These are phyloP conservation scores for Microcebus griseorufus DNA, from an alignment of 2,113 vertebrate genomes.

Conservation along the genomic window DNA sequence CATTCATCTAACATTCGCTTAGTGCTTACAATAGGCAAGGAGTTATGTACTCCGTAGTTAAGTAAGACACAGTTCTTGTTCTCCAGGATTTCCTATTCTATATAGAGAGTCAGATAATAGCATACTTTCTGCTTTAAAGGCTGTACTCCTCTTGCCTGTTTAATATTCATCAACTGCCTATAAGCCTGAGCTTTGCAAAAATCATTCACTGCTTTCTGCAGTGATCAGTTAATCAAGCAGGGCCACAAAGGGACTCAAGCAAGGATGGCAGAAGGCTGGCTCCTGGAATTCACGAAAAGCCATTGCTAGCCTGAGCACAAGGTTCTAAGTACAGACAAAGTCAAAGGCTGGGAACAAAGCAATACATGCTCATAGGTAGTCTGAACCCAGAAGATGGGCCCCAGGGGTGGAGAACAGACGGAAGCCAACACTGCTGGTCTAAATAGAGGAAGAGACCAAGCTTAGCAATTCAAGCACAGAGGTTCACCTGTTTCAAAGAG, in stretches of 20 bases:
- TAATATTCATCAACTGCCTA: slow-evolving; percentile 68
- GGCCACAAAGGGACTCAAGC: not conserved
- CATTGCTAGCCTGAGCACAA: not conserved
- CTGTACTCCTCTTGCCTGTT: slow-evolving; percentile 43
- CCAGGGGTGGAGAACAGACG: not conserved
- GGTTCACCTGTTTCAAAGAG: slow-evolving; percentile 10
- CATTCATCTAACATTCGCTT: not conserved
- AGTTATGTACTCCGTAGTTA: not conserved
- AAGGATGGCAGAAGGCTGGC: not conserved
- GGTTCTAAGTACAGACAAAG: not conserved
- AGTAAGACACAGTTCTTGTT: slow-evolving; percentile 45
- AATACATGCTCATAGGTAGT: not conserved
- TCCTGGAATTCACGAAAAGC: slow-evolving; percentile 28
- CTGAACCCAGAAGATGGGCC: not conserved
- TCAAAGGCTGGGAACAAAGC: not conserved
- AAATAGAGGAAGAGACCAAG: not conserved
- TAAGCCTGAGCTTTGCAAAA: slow-evolving; percentile 57
- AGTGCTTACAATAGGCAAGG: not conserved
- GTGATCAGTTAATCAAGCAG: slow-evolving; percentile 70
- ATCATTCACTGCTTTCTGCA: slow-evolving; percentile 68
- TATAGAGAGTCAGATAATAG: slow-evolving; percentile 36
- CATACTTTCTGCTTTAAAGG: slow-evolving; percentile 51
- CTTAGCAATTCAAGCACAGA: not conserved
- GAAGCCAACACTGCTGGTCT: not conserved
- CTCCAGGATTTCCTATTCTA: slow-evolving; percentile 13